A percentile compares a stretch with the other conserved stretches of the same genome.
Conservation (phyloP, 2,888 invertebrate species). For the Sinodicranocentrus sp. region DNA sequence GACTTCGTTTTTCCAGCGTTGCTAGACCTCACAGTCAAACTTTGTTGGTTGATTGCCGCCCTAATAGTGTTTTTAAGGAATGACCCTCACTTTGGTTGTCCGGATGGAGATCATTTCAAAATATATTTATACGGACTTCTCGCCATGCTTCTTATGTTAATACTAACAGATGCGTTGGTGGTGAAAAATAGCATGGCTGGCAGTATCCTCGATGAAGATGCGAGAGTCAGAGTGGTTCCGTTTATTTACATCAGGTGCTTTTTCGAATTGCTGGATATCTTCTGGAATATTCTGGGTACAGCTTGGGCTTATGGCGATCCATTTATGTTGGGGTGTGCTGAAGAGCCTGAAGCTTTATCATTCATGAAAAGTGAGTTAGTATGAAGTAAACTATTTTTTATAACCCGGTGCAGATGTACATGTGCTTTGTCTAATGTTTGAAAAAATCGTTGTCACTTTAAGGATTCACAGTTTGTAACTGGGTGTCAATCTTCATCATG, state of each 20-base stretch:
- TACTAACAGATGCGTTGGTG: slow-evolving; percentile 78
- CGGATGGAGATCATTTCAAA: slow-evolving; percentile 86
- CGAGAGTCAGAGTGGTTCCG: slow-evolving; percentile 66
- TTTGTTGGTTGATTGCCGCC: slow-evolving; percentile 69
- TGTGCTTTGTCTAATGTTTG: background rate
- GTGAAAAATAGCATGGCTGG: slow-evolving; percentile 77
- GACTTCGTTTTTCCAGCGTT: slow-evolving; percentile 92
- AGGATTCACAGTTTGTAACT: slow-evolving; percentile 89
- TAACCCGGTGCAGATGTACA: background rate
- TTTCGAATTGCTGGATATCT: slow-evolving; percentile 70
- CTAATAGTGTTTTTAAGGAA: slow-evolving; percentile 65
- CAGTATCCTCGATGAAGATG: slow-evolving; percentile 74
- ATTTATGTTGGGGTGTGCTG: slow-evolving; percentile 63
- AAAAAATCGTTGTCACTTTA: slow-evolving; percentile 75
- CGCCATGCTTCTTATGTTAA: slow-evolving; percentile 77
- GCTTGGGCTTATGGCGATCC: slow-evolving; percentile 71
- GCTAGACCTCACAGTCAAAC: slow-evolving; percentile 67
- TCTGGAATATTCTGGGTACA: slow-evolving; percentile 71
- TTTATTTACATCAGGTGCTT: slow-evolving; percentile 71
- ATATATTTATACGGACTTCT: slow-evolving; percentile 84
- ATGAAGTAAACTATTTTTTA: slow-evolving; percentile 1
- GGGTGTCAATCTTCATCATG: slow-evolving; percentile 87
- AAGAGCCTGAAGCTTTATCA: slow-evolving; percentile 64
- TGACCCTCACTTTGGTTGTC: slow-evolving; percentile 81
- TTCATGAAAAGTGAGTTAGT: slow-evolving; percentile 68